phyloP scores from a whole-genome alignment of 2,113 vertebrate species.

The Isurus oxyrinchus region DNA sequence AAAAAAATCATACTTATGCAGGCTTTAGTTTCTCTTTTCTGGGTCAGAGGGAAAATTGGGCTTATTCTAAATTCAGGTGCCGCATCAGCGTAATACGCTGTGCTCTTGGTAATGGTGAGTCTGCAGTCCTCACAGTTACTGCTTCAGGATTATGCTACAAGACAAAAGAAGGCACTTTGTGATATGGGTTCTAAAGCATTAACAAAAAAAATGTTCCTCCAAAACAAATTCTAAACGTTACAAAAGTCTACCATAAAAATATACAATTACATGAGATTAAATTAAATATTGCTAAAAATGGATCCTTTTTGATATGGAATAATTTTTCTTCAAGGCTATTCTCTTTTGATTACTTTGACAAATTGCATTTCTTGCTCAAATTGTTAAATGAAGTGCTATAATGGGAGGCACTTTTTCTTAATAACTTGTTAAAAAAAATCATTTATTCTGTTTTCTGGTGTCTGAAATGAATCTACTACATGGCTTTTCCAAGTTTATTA shows the following conservation, averaged over 20 bases:
- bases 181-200: neutral
- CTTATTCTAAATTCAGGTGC: neutral
- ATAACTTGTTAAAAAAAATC: neutral
- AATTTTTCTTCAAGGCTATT: neutral
- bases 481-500: neutral
- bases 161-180: neutral
- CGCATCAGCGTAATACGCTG: neutral
- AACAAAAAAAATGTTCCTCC: neutral
- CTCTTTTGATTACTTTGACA: too few relatives aligned
- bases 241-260: neutral
- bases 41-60: neutral
- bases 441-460: neutral
- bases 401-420: neutral
- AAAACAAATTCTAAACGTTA: neutral
- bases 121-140: neutral
- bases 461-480: neutral
- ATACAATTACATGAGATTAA: neutral
- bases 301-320: neutral
- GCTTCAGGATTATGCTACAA: neutral
- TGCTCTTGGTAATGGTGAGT: neutral
- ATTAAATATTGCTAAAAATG: neutral
- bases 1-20: neutral
- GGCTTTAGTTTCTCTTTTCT: neutral
- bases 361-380: too few relatives aligned
- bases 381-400: too few relatives aligned